Base-by-base conservation (phyloP, 2,113 vertebrate species). In the Etheostoma spectabile region DNA sequence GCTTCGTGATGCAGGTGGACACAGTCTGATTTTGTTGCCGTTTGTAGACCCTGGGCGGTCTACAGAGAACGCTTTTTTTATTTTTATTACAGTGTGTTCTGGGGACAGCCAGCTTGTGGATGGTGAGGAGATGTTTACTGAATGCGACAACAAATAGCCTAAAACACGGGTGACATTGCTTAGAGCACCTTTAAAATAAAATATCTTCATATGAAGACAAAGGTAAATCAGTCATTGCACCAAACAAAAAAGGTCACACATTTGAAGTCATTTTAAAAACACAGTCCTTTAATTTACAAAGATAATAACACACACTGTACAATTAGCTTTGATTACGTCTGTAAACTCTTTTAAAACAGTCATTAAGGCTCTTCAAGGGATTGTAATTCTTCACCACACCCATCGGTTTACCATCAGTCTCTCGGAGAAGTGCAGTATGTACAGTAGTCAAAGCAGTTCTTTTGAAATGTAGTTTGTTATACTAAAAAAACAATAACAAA, bases 271-370 rank as follows among this genome's bases (percentile, higher is more conserved):
- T 73, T 74, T 86, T 73, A 76, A 86, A 87, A 90, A 89, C 51
- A 77, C 55, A 13, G 18, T 60, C 24, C 67, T 85, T 90, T 87
- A 86, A 78, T 88, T 88, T 86, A 87, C 83, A 90, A 80, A 84
- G 53, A 75, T 81, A 80, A 79, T 16, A 56, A 81, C 57, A 81
- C 21, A 75, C 64, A 77, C 84, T 77, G 89, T 74, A 81, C 85
- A 86, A 45, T 76, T 77, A 42, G 30, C 18, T 63, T 33, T 51
- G 59, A 73, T 72, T 51, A 16, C 48, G 63, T 49, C 60, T 59
- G 78, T 86, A 87, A 90, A 86, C 84, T 81, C 69, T 27, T 59
- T 30, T 52, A 38, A 38, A 70, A 59, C 74, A 22, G 56, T 74
- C 45, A 73, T 86, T 84, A 86, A 84, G 79, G 85, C 84, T 85